phyloP scores from a whole-genome alignment of 2,888 invertebrate genomes.

The Synergus gifuensis region DNA sequence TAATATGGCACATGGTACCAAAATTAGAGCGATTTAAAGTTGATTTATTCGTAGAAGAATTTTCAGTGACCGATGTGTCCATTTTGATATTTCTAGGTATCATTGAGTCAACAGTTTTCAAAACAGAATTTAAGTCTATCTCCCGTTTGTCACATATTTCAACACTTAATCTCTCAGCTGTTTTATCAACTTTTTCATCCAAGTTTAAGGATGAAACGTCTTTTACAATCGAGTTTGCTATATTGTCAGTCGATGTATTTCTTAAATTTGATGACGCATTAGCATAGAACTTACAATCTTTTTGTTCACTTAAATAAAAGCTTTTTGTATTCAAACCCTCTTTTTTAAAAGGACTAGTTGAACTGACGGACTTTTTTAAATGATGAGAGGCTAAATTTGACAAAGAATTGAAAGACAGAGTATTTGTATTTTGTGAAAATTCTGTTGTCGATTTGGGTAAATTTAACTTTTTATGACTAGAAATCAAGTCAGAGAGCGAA shows the following conservation, averaged over 20 bases:
- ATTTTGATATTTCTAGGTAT: background rate
- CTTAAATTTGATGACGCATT: constrained; percentile 10
- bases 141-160: constrained; percentile 60
- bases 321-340: background rate
- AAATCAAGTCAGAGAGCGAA: constrained; percentile 42
- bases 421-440: constrained; percentile 40
- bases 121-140: constrained; percentile 78
- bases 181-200: constrained; percentile 44
- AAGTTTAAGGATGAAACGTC: constrained; percentile 20
- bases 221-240: background rate
- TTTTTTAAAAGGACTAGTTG: constrained; percentile 3
- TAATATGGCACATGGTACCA: background rate
- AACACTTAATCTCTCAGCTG: background rate
- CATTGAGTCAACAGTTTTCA: constrained; percentile 43
- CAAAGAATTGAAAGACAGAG: constrained; percentile 64
- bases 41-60: background rate
- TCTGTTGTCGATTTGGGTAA: constrained; percentile 26
- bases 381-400: constrained; percentile 71
- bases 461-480: constrained; percentile 38
- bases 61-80: background rate
- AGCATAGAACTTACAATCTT: background rate
- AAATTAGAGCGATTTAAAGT: background rate
- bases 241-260: constrained; percentile 29
- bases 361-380: constrained; percentile 56
- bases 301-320: background rate